Conservation (phyloP, 2,797 vertebrate species). For the Echiichthys vipera region DNA sequence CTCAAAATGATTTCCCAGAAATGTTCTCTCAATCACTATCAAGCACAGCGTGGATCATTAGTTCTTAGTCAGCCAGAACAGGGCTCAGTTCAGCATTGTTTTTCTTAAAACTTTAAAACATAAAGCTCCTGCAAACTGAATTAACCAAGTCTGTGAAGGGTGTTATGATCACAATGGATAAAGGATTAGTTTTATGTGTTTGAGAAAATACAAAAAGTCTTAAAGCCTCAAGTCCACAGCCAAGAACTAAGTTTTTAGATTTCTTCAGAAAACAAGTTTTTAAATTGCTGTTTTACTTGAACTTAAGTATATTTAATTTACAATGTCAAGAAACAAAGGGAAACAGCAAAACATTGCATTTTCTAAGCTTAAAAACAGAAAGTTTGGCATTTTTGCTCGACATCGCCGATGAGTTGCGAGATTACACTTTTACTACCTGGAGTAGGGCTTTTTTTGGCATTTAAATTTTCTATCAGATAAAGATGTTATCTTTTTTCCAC, state of each 20-base stretch:
- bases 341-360: background rate
- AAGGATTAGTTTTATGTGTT: background rate
- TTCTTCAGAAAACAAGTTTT: background rate
- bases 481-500: background rate
- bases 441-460: background rate
- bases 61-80: too few species aligned
- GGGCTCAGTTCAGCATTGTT: too few species aligned
- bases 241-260: background rate
- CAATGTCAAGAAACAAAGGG: background rate
- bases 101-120: conserved; percentile 4
- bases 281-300: background rate
- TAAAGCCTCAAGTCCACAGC: background rate
- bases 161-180: background rate
- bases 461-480: background rate
- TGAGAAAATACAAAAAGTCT: background rate
- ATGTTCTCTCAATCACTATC: background rate
- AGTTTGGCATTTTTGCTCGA: background rate
- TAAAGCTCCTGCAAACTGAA: background rate
- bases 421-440: background rate
- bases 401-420: too few species aligned
- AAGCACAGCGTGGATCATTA: too few species aligned
- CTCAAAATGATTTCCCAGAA: background rate
- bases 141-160: background rate
- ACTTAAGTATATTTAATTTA: background rate
- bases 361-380: background rate